Evolutionary conservation across 2,113 vertebrate genomes (phyloP), one percentile per base, ranked within the genome.

Genomic region (Stictonetta naevosa): DNA sequence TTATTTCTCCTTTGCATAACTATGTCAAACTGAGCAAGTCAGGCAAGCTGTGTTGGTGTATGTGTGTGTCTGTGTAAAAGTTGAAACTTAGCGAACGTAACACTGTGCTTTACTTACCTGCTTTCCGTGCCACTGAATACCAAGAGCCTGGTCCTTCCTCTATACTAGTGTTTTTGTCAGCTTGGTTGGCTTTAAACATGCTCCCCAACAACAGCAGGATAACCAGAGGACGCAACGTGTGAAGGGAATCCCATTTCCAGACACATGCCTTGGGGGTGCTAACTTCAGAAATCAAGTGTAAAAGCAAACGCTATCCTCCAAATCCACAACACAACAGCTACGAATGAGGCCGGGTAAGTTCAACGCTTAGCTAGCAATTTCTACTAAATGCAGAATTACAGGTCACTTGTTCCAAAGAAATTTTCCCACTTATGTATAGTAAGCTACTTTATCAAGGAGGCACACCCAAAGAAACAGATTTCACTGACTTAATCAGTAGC

Each of bases 81-180:
- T 93, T n/a, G 77, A 97, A 97, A 97, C 95, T 97, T 96, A 0
- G 95, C 95, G 85, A 98, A 97, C 34, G 3, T 97, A 98, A 98
- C 98, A 98, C 98, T 98, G 98, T 98, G 98, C 98, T 98, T 97
- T 96, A 96, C 94, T 95, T 95, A 98, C 97, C 97, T 98, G 98
- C 97, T 96, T 94, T 96, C 97, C 97, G 98, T 97, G 97, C 95
- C 97, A 96, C 97, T 96, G 97, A 97, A 97, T 95, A 97, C 95
- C 92, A 81, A 87, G 79, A 90, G 96, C 96, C 97, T 97, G 97
- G 97, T 97, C 97, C 96, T 98, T 97, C 95, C 91, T 95, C 97
- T 97, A 97, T 83, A 7, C 97, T 98, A 98, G 95, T 95, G 97
- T 97, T 97, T 96, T 63, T 56, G 44, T 68, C 64, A 73, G 78